Conservation (phyloP, 2,113 vertebrate genomes). For the Physeter macrocephalus region DNA sequence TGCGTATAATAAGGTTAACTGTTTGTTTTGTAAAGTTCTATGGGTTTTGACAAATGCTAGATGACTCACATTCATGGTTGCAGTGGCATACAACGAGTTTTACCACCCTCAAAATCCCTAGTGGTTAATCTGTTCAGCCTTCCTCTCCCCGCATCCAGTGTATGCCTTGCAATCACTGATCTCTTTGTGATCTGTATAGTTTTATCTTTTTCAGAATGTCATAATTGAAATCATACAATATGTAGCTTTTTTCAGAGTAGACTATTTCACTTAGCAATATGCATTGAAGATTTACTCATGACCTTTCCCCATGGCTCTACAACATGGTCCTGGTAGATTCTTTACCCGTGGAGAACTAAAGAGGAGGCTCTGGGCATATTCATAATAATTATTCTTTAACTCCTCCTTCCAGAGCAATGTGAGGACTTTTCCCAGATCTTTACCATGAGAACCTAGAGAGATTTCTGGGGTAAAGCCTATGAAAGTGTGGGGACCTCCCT, state of each 20-base stretch:
- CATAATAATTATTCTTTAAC: neutral
- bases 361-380: neutral
- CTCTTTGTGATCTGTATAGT: neutral
- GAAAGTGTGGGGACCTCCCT: neutral
- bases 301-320: neutral
- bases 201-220: neutral
- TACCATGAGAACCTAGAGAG: neutral
- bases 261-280: neutral
- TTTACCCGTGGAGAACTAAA: neutral
- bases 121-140: neutral
- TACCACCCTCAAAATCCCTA: neutral
- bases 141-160: neutral
- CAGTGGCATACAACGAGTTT: neutral
- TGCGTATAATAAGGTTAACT: neutral
- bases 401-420: neutral
- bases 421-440: neutral
- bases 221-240: neutral
- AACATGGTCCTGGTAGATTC: neutral
- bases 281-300: neutral
- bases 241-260: neutral
- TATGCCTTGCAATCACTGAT: neutral
- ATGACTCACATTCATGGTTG: neutral
- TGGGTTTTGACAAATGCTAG: neutral
- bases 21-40: neutral
- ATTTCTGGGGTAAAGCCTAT: neutral